Evolutionary conservation across 1,140 invertebrate genomes (phyloP).

Genomic region (Paracyclopina nana): DNA sequence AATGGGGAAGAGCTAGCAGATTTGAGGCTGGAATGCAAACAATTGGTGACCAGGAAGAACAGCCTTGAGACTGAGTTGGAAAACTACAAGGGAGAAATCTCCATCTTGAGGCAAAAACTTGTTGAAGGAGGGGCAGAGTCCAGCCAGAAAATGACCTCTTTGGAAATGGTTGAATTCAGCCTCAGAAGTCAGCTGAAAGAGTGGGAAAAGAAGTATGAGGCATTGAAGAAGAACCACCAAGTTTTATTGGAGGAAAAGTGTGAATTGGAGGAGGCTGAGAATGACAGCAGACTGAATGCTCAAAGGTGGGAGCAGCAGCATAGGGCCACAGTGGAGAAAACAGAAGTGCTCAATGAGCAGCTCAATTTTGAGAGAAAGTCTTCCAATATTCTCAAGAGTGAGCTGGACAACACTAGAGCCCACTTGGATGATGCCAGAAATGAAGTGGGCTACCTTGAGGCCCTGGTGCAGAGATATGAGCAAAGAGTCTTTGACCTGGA

Average conservation of each 20-base stretch:
- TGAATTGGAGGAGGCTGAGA: constrained; percentile 13
- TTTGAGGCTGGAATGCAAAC: background rate
- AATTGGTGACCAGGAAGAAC: constrained; percentile 7
- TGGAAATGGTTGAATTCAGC: constrained; percentile 8
- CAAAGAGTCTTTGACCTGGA: constrained; percentile 9
- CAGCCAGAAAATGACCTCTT: constrained; percentile 2
- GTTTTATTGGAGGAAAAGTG: constrained; percentile 7
- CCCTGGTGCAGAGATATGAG: constrained; percentile 8
- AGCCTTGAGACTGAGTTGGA: constrained; percentile 9
- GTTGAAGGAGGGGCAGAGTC: background rate
- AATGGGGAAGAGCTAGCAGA: constrained; percentile 6
- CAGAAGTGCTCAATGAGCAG: background rate
- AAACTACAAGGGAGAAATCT: constrained; percentile 7
- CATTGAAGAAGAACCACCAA: constrained; percentile 1
- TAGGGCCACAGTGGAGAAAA: background rate
- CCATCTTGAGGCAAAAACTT: background rate
- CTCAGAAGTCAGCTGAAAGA: constrained; percentile 9
- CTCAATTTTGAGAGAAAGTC: constrained; percentile 5
- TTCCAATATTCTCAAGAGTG: background rate
- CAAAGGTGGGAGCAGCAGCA: constrained; percentile 12
- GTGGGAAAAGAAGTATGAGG: constrained; percentile 13
- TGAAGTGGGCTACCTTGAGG: constrained; percentile 6
- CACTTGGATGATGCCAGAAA: background rate
- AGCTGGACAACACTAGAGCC: background rate
- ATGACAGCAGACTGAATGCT: constrained; percentile 12